phyloP scores from a whole-genome alignment of 1,140 invertebrate species.

The Galendromus occidentalis region DNA sequence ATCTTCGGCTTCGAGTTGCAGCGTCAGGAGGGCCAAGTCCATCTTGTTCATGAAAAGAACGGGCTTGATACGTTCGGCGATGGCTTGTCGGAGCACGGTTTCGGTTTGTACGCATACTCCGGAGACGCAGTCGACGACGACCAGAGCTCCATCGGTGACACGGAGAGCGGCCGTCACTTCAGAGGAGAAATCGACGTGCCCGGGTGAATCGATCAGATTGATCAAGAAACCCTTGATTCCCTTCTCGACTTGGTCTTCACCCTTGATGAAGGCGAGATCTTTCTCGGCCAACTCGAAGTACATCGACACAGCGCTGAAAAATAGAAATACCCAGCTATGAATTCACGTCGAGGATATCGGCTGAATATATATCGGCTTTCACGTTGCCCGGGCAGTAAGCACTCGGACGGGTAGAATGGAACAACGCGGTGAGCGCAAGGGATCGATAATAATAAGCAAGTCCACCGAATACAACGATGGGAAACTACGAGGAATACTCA shows the following conservation, averaged over 20 bases:
- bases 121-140: constrained; percentile 41
- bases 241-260: constrained; percentile 23
- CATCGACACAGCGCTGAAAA: constrained; percentile 36
- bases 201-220: constrained; percentile 42
- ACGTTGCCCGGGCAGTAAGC: background rate
- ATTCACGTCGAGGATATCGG: background rate
- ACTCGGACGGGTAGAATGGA: no score
- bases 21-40: constrained; percentile 37
- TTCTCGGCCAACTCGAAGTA: constrained; percentile 35
- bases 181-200: constrained; percentile 41
- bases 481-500: constrained; percentile 13
- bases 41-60: constrained; percentile 44
- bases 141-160: constrained; percentile 41
- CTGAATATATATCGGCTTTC: background rate
- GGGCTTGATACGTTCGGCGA: constrained; percentile 40
- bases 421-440: no score
- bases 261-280: constrained; percentile 29
- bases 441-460: no score
- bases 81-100: constrained; percentile 41
- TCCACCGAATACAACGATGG: no score
- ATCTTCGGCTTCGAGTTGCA: constrained; percentile 58
- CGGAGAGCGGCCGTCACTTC: constrained; percentile 41
- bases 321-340: background rate
- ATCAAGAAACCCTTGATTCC: constrained; percentile 35
- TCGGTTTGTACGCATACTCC: constrained; percentile 44